Evolutionary conservation across 2,888 invertebrate genomes (phyloP), one percentile per base, ranked within the genome.

Genomic region (Agrochola circellaris): DNA sequence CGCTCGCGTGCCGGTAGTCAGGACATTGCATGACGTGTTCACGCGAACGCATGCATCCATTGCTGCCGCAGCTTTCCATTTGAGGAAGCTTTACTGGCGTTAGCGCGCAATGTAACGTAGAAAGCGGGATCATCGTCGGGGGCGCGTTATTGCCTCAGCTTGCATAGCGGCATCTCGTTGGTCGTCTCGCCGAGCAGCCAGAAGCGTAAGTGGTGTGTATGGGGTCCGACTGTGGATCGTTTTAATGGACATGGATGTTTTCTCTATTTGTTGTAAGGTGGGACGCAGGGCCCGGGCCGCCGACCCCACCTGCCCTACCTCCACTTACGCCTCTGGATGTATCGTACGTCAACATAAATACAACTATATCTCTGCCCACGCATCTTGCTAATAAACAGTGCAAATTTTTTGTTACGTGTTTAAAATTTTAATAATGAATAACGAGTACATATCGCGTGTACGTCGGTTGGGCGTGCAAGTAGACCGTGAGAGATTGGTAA

Each of bases 261-360:
- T 96, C 94, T 96, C 94, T 95, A 92, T 94, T 95, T 96, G 95
- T 96, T 95, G 95, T 94, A 97, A 97, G 97, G 97, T 97, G 96
- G 97, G 93, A 94, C 93, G 95, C 96, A 95, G 96, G 96, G 96
- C 92, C 96, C 96, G 93, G 96, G 97, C 94, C 95, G 97, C 87
- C 93, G 97, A 93, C 97, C 97, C 95, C 97, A 97, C 95, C 96
- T 97, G 96, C 97, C 97, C 93, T 97, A 96, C 93, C 96, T 97
- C 95, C 97, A 97, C 96, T 97, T 97, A 95, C 97, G 97, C 95
- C 96, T 97, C 95, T 97, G 97, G 97, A 97, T 97, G 97, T 96
- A 97, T 96, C 97, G 97, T 97, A 97, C 95, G 97, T 97, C 92
- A 92, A 91, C 91, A 92, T 84, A 81, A 86, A 90, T 90, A 90